phyloP scores from a whole-genome alignment of 2,888 invertebrate species.

The Acheta domesticus region DNA sequence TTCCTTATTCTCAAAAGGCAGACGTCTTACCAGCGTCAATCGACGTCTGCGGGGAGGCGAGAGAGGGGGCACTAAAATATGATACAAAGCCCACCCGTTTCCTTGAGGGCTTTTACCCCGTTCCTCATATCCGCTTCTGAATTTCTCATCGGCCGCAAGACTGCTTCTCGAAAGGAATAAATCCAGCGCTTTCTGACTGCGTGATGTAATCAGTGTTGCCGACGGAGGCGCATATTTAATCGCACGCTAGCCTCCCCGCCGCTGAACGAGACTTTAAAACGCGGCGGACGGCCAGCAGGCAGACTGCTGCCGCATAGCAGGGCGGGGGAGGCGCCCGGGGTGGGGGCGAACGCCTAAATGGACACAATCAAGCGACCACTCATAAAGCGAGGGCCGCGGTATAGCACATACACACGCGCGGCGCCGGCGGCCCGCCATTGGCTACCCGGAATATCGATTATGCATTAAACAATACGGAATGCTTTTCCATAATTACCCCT shows the following conservation, averaged over 20 bases:
- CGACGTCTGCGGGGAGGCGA: not conserved
- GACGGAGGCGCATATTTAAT: not conserved
- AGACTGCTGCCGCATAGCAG: not conserved
- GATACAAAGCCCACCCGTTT: not conserved
- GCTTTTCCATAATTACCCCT: constrained; percentile 26
- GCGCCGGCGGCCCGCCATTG: not conserved
- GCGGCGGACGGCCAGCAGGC: not conserved
- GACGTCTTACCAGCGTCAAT: not conserved
- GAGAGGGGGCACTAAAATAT: not conserved
- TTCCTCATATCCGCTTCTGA: not conserved
- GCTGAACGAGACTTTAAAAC: constrained; percentile 3
- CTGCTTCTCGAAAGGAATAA: constrained; percentile 5
- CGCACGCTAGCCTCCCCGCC: not conserved
- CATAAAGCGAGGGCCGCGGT: not conserved
- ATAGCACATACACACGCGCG: constrained; percentile 18
- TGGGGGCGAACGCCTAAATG: not conserved
- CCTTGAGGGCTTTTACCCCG: not conserved
- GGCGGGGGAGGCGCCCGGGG: not conserved
- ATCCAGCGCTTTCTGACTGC: not conserved
- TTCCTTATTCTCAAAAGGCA: constrained; percentile 1
- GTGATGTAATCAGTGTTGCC: constrained; percentile 8
- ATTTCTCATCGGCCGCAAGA: constrained; percentile 6
- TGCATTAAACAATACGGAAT: constrained; percentile 31
- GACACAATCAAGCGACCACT: constrained; percentile 18
- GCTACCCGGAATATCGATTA: constrained; percentile 25